Percentiles rank a stretch among this genome's conserved stretches.
Conservation (phyloP, 30 jellyfish, hydroid and myxozoan species). For the Turritopsis dohrnii region DNA sequence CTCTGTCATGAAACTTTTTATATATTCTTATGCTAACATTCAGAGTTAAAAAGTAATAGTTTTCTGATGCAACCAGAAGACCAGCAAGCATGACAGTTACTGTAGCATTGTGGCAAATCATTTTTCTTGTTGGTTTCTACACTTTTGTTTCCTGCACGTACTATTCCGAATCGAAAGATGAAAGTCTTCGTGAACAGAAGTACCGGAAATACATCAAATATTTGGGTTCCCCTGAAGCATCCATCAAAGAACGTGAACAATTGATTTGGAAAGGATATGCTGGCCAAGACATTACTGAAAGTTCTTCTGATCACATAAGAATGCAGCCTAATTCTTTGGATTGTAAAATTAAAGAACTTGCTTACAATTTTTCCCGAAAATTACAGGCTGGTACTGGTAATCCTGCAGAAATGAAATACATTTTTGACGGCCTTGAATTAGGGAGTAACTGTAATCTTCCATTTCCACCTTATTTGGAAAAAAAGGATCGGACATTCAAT, state of each 20-base stretch:
- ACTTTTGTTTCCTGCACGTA: not conserved
- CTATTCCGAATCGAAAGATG: not conserved
- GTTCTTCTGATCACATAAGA: not conserved
- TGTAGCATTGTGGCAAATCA: not conserved
- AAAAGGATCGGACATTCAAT: not conserved
- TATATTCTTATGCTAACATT: no score
- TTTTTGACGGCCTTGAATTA: slow-evolving; percentile 75
- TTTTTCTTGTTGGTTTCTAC: not conserved
- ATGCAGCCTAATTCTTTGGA: slow-evolving; percentile 30
- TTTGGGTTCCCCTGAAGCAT: not conserved
- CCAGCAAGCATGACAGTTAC: no score
- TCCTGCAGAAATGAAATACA: slow-evolving; percentile 26
- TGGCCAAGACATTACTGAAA: not conserved
- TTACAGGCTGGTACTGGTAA: slow-evolving; percentile 34
- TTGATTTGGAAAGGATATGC: not conserved
- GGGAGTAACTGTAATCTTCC: slow-evolving; percentile 42
- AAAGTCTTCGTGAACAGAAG: not conserved
- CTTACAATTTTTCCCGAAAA: slow-evolving; percentile 58
- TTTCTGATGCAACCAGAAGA: no score
- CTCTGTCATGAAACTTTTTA: no score
- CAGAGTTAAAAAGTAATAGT: no score
- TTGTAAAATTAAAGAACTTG: slow-evolving; percentile 68
- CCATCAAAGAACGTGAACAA: slow-evolving; percentile 1
- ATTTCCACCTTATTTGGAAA: slow-evolving; percentile 21
- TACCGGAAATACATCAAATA: not conserved